These are phyloP conservation scores for Shinisaurus crocodilurus DNA, from an alignment of 2,113 vertebrate species.

Conservation along the genomic window DNA sequence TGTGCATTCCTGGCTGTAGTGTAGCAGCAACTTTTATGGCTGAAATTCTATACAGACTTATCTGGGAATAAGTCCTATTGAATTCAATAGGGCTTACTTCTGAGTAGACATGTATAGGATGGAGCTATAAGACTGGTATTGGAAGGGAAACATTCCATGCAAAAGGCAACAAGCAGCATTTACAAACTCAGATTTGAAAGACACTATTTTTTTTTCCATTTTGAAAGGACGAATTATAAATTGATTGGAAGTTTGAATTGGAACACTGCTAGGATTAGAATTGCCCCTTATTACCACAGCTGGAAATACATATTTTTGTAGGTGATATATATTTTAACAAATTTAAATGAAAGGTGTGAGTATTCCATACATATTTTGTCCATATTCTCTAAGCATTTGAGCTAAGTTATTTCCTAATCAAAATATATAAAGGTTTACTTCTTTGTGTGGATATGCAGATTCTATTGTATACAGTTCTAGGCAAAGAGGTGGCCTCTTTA, in stretches of 20 bases:
- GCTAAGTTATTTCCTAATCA: background rate
- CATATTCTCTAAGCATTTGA: background rate
- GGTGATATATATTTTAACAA: conserved; percentile 12
- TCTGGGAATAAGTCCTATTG: background rate
- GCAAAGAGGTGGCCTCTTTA: background rate
- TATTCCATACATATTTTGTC: background rate
- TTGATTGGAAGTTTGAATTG: conserved; percentile 68
- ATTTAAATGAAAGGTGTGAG: conserved; percentile 12
- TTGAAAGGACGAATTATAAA: background rate
- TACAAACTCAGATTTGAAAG: background rate
- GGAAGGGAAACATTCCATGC: background rate
- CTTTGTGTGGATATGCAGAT: background rate
- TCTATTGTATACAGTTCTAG: background rate
- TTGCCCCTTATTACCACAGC: conserved; percentile 12
- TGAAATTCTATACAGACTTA: background rate
- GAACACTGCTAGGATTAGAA: conserved; percentile 49
- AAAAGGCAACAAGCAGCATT: background rate
- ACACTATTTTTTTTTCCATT: background rate
- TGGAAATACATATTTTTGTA: conserved; percentile 10
- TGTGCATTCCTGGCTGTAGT: too few species aligned
- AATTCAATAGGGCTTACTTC: too few species aligned
- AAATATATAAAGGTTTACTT: background rate
- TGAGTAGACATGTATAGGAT: background rate
- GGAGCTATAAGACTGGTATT: background rate
- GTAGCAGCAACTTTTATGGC: background rate